Evolutionary conservation across 2,113 vertebrate species (phyloP).

Genomic region (Megalops atlanticus): DNA sequence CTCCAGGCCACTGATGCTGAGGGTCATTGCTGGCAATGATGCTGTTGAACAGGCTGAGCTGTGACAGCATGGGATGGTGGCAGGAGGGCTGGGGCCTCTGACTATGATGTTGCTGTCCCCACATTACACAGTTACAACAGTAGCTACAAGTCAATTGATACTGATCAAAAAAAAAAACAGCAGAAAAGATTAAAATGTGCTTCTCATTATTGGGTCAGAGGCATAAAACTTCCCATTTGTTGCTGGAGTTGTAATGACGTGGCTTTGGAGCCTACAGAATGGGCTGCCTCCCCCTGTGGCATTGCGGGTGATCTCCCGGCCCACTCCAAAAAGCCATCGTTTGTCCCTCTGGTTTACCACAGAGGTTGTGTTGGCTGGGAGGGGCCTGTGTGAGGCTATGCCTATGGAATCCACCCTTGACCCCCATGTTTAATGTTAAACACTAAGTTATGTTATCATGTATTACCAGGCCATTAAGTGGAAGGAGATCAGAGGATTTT

Average conservation of each 20-base stretch:
- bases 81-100: neutral
- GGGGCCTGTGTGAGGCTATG: neutral
- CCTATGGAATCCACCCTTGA: too few relatives aligned
- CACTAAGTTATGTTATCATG: constrained; percentile 29
- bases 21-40: too few relatives aligned
- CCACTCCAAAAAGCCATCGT: neutral
- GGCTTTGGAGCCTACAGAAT: neutral
- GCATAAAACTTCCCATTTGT: neutral
- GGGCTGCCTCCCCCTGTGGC: neutral
- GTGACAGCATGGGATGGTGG: too few relatives aligned
- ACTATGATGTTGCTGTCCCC: neutral
- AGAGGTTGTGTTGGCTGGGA: neutral
- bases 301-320: constrained; percentile 10
- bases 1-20: too few relatives aligned
- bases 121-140: neutral
- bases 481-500: constrained; percentile 28
- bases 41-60: neutral
- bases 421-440: constrained; percentile 30
- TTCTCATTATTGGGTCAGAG: neutral
- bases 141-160: neutral
- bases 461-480: constrained; percentile 32
- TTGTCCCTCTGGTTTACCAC: neutral
- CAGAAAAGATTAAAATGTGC: neutral
- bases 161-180: neutral
- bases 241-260: too few relatives aligned